Evolutionary conservation across 2,888 invertebrate species (phyloP).

Genomic region (Epistrophe grossulariae): DNA sequence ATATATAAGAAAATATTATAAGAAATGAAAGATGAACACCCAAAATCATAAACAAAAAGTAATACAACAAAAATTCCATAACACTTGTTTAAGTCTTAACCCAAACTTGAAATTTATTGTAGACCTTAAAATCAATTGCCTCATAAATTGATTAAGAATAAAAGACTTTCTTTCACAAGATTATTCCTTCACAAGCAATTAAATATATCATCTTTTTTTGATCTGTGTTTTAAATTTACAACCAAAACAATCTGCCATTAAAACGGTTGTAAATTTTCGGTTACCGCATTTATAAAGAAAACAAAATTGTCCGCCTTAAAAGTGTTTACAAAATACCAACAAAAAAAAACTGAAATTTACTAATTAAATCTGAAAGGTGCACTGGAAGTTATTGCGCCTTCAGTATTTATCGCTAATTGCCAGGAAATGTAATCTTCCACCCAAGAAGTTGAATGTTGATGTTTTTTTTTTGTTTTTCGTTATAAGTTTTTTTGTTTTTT

Average conservation of each 20-base stretch:
- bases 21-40: background rate
- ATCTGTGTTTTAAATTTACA: constrained; percentile 2
- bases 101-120: background rate
- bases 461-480: background rate
- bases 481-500: constrained; percentile 24
- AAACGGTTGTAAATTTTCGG: constrained; percentile 28
- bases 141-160: constrained; percentile 1
- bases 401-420: constrained; percentile 72
- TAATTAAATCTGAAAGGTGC: constrained; percentile 57
- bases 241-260: background rate
- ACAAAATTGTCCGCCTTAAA: constrained; percentile 19
- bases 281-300: constrained; percentile 4
- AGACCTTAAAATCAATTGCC: background rate
- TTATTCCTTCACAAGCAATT: background rate
- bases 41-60: background rate
- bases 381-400: constrained; percentile 37
- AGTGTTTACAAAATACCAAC: background rate
- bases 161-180: background rate
- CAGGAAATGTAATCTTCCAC: constrained; percentile 60
- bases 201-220: constrained; percentile 20
- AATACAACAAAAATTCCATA: background rate
- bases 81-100: background rate
- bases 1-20: too few species aligned
- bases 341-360: constrained; percentile 32
- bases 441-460: constrained; percentile 25